Base-by-base conservation (phyloP, 2,113 vertebrate genomes). In the Xenopus tropicalis region DNA sequence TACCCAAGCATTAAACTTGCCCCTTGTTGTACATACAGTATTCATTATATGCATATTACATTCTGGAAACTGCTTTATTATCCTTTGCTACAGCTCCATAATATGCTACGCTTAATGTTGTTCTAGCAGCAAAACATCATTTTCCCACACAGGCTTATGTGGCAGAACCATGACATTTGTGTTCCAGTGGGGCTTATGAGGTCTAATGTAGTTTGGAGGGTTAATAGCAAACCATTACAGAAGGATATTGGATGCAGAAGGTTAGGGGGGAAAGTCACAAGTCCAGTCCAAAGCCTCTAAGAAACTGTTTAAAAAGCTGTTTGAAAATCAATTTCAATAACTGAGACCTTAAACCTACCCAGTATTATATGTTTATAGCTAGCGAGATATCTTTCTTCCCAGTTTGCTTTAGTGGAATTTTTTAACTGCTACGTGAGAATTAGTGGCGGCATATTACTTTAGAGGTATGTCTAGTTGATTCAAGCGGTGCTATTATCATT, bases 261-360 rank as follows among this genome's bases (percentile, higher is more conserved):
- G 62, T 37, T 56, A 64, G 29, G 25, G 24, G 22, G 43, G 25
- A 61, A 52, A 43, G 52, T 12, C 42, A 43, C 43, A 48, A 68
- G 66, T 24, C 52, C 37, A 10, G 58, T 66, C 72, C 43, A 22
- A 69, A 75, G 61, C 72, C 64, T 61, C 21, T 59, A 58, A 29
- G 68, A 78, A 80, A 74, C 59, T 58, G 72, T 78, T 75, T 72
- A 72, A 78, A 68, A 75, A 75, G 72, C 68, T 75, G 79, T 73
- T 75, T 69, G 69, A 69, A 75, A 80, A 78, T 78, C 76, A 75
- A 66, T 80, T 80, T 74, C 79, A 72, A 72, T 75, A 80, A 78
- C 64, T 4, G 79, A 76, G 77, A 69, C 72, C 65, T 80, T 76
- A 78, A 76, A 68, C 72, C 79, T 74, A 71, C 58, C 56, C 67